A percentile compares a stretch with the other conserved stretches of the same genome.
These are phyloP conservation scores for Cherax quadricarinatus DNA, from an alignment of 1,140 invertebrate species.

Conservation along the genomic window DNA sequence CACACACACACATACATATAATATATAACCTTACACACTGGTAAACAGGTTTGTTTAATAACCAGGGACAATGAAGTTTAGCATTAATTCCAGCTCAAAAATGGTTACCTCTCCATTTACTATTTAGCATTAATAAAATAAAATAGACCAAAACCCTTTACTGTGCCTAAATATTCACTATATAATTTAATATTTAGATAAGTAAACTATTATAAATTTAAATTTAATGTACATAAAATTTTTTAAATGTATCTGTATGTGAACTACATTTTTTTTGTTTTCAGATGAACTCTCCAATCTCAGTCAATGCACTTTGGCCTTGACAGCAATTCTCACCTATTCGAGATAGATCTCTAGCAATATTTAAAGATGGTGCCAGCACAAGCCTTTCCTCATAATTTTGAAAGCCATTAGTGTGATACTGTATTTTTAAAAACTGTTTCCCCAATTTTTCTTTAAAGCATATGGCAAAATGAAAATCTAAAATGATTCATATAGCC, in stretches of 20 bases:
- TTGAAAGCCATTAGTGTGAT: too few relatives aligned
- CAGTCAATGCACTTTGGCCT: neutral
- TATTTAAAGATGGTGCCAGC: neutral
- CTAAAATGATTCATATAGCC: too few relatives aligned
- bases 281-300: neutral
- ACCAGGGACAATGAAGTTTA: neutral
- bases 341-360: neutral
- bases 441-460: neutral
- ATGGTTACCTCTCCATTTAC: neutral
- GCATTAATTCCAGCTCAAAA: neutral
- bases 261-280: neutral
- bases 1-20: too few relatives aligned
- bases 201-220: neutral
- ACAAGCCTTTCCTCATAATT: too few relatives aligned
- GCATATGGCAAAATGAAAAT: neutral
- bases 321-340: neutral
- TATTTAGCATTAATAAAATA: neutral
- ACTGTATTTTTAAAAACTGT: too few relatives aligned
- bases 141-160: neutral
- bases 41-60: too few relatives aligned
- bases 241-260: neutral
- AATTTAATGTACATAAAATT: neutral
- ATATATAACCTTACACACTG: too few relatives aligned
- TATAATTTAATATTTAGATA: neutral
- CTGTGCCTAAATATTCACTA: neutral